Evolutionary conservation across 2,888 invertebrate species (phyloP).

Genomic region (Microctonus aethiopoides): DNA sequence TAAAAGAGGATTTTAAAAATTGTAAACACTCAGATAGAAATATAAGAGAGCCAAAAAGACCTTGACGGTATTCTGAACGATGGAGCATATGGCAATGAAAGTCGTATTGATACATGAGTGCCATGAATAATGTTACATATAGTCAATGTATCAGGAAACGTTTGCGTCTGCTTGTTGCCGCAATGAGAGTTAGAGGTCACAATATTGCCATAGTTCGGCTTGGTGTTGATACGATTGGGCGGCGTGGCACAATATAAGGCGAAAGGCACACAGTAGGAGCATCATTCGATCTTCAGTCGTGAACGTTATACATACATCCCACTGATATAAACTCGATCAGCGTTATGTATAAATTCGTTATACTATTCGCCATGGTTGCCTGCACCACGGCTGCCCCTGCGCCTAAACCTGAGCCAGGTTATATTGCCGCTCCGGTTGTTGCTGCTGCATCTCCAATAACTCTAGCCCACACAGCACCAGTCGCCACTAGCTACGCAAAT

Average conservation of each 20-base stretch:
- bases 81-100: constrained; percentile 24
- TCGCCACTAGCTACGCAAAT: constrained; percentile 76
- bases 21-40: neutral
- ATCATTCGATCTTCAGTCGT: constrained; percentile 52
- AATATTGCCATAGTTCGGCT: neutral
- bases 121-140: neutral
- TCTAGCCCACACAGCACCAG: constrained; percentile 68
- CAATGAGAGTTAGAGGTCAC: constrained; percentile 7
- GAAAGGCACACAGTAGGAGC: constrained; percentile 36
- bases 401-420: constrained; percentile 54
- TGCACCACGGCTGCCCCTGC: constrained; percentile 67
- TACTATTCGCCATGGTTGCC: constrained; percentile 56
- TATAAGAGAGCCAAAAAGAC: constrained; percentile 16
- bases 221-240: constrained; percentile 31
- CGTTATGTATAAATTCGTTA: constrained; percentile 56
- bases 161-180: neutral
- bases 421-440: constrained; percentile 54
- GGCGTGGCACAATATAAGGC: constrained; percentile 54
- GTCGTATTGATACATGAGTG: constrained; percentile 18
- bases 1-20: neutral
- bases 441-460: constrained; percentile 52
- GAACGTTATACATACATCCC: constrained; percentile 22
- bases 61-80: constrained; percentile 38
- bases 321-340: constrained; percentile 22
- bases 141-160: constrained; percentile 23